phyloP scores from a whole-genome alignment of 2,797 vertebrate species.

The Oreochromis grahami region DNA sequence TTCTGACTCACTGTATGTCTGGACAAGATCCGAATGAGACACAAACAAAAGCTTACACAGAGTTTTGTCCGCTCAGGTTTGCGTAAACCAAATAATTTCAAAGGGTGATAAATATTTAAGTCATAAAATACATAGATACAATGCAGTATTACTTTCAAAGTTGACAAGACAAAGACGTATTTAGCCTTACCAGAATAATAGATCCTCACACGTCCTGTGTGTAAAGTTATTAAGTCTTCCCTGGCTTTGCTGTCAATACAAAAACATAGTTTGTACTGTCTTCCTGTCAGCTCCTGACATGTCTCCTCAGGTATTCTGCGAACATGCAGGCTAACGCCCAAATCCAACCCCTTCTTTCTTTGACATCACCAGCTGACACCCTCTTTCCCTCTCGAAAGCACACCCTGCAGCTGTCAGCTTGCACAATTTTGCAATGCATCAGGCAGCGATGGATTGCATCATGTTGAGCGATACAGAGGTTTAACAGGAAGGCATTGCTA shows the following conservation, averaged over 20 bases:
- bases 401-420: constrained; percentile 16
- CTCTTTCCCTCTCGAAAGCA: constrained; percentile 12
- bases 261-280: constrained; percentile 35
- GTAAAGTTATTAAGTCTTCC: constrained; percentile 28
- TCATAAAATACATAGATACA: not conserved
- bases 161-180: not conserved
- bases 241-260: constrained; percentile 21
- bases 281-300: constrained; percentile 60
- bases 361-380: constrained; percentile 63
- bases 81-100: not conserved
- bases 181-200: constrained; percentile 47
- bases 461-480: not conserved
- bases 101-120: not conserved
- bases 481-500: not conserved
- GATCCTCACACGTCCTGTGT: not conserved
- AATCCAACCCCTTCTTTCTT: constrained; percentile 52
- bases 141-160: not conserved
- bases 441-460: constrained; percentile 6
- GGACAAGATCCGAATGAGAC: constrained; percentile 3
- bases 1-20: constrained; percentile 57
- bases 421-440: constrained; percentile 21
- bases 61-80: not conserved
- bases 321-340: constrained; percentile 44
- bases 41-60: not conserved
- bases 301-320: constrained; percentile 74